Percentiles rank a stretch among this genome's conserved stretches.
These are phyloP conservation scores for Tangara arthus DNA, from an alignment of 2,797 vertebrate genomes.

Conservation along the genomic window DNA sequence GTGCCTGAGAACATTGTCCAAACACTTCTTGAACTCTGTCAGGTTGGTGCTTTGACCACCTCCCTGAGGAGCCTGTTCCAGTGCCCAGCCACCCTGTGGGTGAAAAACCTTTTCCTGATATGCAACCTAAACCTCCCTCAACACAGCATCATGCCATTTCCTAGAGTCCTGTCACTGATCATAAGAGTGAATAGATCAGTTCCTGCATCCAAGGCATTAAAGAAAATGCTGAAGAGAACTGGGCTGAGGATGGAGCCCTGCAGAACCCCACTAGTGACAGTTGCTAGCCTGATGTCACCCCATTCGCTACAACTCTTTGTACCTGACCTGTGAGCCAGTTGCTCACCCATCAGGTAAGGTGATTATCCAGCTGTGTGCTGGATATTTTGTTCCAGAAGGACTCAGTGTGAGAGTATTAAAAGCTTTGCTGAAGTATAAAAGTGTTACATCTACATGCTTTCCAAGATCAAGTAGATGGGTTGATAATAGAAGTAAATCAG, in stretches of 20 bases:
- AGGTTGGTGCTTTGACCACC: not conserved
- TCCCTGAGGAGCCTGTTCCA: not conserved
- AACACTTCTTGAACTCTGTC: not conserved
- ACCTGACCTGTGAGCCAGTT: not conserved
- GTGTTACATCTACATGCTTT: not conserved
- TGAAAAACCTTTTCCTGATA: not conserved
- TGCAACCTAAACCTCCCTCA: not conserved
- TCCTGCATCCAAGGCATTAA: not conserved
- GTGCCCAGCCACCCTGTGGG: rapidly evolving
- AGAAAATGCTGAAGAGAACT: not conserved
- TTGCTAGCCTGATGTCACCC: not conserved
- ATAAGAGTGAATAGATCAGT: not conserved
- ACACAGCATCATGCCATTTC: not conserved
- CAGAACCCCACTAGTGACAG: not conserved
- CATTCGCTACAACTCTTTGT: too few species aligned
- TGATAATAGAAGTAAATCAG: not conserved
- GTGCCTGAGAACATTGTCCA: not conserved
- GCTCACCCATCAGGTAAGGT: not conserved
- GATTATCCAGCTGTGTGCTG: not conserved
- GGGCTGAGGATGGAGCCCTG: not conserved
- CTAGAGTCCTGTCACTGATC: not conserved
- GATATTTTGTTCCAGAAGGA: not conserved
- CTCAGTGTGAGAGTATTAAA: not conserved
- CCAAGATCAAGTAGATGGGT: not conserved
- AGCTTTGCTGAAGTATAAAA: not conserved